Conservation (phyloP, 2,113 vertebrate genomes). For the Chrysemys picta region DNA sequence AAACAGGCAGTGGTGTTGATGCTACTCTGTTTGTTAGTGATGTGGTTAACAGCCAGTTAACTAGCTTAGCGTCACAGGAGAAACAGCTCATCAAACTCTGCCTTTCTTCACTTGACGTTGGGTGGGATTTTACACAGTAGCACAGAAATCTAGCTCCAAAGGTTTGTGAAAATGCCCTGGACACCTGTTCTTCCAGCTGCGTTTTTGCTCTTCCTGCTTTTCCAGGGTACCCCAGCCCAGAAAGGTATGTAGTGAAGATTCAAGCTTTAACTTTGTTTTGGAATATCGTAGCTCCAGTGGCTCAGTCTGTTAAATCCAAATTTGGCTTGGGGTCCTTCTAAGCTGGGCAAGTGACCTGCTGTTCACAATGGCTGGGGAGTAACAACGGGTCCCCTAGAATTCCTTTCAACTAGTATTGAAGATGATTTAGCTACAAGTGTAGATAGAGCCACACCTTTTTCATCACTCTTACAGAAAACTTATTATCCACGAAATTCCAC, state of each 20-base stretch:
- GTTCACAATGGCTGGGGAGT: neutral
- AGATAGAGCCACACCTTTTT: neutral
- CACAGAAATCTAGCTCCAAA: neutral
- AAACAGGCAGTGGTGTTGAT: neutral
- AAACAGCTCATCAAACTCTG: neutral
- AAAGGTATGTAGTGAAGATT: neutral
- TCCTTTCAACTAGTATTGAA: neutral
- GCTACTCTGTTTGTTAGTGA: neutral
- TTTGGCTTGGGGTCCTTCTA: neutral
- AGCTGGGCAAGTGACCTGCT: neutral
- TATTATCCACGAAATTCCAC: neutral
- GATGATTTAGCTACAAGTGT: neutral
- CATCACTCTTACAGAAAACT: neutral
- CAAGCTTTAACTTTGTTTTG: neutral
- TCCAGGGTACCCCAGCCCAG: neutral
- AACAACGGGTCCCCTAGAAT: neutral
- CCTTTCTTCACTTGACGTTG: neutral
- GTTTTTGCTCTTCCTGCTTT: neutral
- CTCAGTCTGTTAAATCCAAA: neutral
- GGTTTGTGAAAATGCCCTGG: constrained; percentile 35
- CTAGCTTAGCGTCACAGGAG: neutral
- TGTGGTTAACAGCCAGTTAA: neutral
- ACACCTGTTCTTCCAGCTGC: rapidly evolving
- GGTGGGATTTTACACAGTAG: neutral
- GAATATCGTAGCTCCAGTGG: neutral